Conservation (phyloP, 2,113 vertebrate genomes). For the Barbus barbus region DNA sequence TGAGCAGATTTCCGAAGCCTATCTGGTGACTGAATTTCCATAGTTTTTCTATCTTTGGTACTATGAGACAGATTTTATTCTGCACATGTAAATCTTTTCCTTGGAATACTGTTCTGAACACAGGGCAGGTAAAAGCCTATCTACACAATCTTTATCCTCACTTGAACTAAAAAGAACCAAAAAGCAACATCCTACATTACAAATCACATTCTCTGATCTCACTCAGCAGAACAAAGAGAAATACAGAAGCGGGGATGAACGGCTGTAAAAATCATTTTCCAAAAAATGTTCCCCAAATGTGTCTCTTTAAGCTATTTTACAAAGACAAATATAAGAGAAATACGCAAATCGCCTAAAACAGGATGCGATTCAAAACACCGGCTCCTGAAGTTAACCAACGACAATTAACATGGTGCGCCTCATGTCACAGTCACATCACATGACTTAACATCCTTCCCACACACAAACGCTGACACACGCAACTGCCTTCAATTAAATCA, state of each 20-base stretch:
- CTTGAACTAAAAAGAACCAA: conserved; percentile 59
- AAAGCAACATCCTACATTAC: conserved; percentile 50
- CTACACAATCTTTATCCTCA: conserved; percentile 52
- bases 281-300: conserved; percentile 36
- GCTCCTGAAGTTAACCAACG: conserved; percentile 41
- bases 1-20: conserved; percentile 53
- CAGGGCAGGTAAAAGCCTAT: conserved; percentile 57
- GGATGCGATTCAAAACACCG: conserved; percentile 36
- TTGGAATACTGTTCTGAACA: conserved; percentile 71
- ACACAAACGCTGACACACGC: conserved; percentile 25
- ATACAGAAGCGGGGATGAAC: conserved; percentile 36
- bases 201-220: conserved; percentile 47
- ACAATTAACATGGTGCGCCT: conserved; percentile 27
- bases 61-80: conserved; percentile 65
- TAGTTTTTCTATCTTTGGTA: conserved; percentile 71
- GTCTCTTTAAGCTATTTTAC: conserved; percentile 41
- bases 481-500: conserved; percentile 16
- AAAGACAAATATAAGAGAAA: conserved; percentile 43
- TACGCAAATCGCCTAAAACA: conserved; percentile 51
- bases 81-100: conserved; percentile 57
- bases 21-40: conserved; percentile 48
- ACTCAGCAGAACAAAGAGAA: conserved; percentile 47
- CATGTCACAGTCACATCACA: conserved; percentile 4
- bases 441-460: conserved; percentile 6
- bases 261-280: conserved; percentile 56